These are phyloP conservation scores for Centropus unirufus DNA, from an alignment of 2,113 vertebrate species.

Conservation along the genomic window DNA sequence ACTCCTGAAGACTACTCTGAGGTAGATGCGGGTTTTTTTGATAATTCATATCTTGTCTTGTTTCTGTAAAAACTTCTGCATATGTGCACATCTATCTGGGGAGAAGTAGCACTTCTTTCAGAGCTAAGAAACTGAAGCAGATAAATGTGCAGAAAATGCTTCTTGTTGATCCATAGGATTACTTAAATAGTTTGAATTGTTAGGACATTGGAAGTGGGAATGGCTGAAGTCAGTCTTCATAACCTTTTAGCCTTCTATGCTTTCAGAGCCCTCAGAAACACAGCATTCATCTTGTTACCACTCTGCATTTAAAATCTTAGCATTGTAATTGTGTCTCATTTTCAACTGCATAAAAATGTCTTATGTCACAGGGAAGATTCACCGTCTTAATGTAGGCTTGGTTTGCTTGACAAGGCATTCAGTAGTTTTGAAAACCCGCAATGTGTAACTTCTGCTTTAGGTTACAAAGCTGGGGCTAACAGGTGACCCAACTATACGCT, in stretches of 20 bases:
- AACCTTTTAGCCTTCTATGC: neutral
- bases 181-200: neutral
- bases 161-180: neutral
- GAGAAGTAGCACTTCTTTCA: neutral
- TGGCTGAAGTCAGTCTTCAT: neutral
- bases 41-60: neutral
- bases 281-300: neutral
- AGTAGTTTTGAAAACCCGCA: neutral
- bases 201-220: neutral
- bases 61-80: neutral
- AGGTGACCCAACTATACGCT: slow-evolving; percentile 88
- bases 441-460: slow-evolving; percentile 69
- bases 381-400: neutral
- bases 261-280: neutral
- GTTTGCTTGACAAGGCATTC: neutral
- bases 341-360: neutral
- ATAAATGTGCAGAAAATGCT: neutral
- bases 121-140: neutral
- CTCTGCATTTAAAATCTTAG: neutral
- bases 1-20: slow-evolving; percentile 87
- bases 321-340: neutral
- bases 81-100: neutral
- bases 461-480: slow-evolving; percentile 69
- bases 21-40: slow-evolving; percentile 72
- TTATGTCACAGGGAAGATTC: neutral